Conservation (phyloP, 2,888 invertebrate genomes). For the Dynastes maya region DNA sequence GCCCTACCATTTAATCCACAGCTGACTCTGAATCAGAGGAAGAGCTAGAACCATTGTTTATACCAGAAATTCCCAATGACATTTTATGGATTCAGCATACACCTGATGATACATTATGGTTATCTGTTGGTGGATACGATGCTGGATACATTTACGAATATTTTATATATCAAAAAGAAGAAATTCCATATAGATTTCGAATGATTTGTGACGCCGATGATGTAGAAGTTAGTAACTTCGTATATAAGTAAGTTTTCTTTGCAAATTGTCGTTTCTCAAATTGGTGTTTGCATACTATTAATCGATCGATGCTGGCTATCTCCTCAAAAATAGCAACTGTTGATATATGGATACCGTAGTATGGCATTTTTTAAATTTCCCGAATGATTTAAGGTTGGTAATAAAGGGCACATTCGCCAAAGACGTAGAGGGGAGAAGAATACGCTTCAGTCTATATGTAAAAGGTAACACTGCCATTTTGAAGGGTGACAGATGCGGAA, state of each 20-base stretch:
- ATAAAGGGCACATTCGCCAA: too few species aligned
- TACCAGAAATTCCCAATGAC: constrained; percentile 74
- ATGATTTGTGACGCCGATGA: constrained; percentile 73
- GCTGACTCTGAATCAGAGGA: constrained; percentile 75
- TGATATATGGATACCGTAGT: too few species aligned
- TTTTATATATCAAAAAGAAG: constrained; percentile 68
- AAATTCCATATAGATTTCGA: constrained; percentile 69
- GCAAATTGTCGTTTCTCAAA: too few species aligned
- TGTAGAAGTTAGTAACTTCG: constrained; percentile 73
- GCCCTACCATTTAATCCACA: constrained; percentile 55
- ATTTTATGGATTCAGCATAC: constrained; percentile 76
- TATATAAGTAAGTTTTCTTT: constrained; percentile 70
- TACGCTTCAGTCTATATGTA: too few species aligned
- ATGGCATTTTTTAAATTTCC: too few species aligned
- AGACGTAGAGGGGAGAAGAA: too few species aligned
- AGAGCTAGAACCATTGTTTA: constrained; percentile 72
- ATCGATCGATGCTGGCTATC: too few species aligned
- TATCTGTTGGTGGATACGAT: constrained; percentile 78
- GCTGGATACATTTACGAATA: constrained; percentile 80
- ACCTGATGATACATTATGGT: constrained; percentile 72
- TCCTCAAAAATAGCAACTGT: too few species aligned
- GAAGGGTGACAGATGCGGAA: too few species aligned
- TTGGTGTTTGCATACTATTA: too few species aligned
- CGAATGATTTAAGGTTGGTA: too few species aligned
- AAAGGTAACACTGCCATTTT: too few species aligned